Percentiles rank a stretch among this genome's conserved stretches.
Conservation (phyloP, 2,888 invertebrate genomes). For the Heteropelma amictum region DNA sequence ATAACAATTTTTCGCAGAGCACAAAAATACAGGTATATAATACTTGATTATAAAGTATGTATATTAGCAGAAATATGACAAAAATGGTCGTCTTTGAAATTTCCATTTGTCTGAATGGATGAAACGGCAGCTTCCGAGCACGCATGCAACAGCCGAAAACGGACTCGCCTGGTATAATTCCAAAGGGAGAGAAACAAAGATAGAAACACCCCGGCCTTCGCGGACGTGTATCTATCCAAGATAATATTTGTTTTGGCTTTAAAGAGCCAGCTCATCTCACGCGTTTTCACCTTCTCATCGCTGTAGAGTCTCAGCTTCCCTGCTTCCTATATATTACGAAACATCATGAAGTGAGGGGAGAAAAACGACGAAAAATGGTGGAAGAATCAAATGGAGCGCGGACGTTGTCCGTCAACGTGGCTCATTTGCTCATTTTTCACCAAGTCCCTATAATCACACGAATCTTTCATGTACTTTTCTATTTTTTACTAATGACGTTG, state of each 20-base stretch:
- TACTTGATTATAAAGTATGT: neutral
- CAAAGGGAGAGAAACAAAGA: conserved; percentile 47
- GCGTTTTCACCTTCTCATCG: conserved; percentile 55
- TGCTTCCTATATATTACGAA: conserved; percentile 10
- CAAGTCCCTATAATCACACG: neutral
- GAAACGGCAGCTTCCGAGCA: no score
- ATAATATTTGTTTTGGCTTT: conserved; percentile 71
- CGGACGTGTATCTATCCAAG: conserved; percentile 66
- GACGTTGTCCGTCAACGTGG: conserved; percentile 66
- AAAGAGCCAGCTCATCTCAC: conserved; percentile 62
- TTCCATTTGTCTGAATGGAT: neutral
- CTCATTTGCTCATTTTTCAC: conserved; percentile 16
- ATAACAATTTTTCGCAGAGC: no score
- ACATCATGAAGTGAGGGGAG: neutral
- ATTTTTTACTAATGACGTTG: conserved; percentile 28
- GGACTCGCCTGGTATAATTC: neutral
- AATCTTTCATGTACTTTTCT: neutral
- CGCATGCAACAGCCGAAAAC: no score
- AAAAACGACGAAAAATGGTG: conserved; percentile 17
- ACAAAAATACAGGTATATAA: no score
- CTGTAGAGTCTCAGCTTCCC: conserved; percentile 5
- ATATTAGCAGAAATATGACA: neutral
- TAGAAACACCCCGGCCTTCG: conserved; percentile 56
- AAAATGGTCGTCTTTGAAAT: neutral
- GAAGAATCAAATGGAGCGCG: conserved; percentile 49